phyloP scores from a whole-genome alignment of 2,888 invertebrate species.

The Eumerus sabulonum region DNA sequence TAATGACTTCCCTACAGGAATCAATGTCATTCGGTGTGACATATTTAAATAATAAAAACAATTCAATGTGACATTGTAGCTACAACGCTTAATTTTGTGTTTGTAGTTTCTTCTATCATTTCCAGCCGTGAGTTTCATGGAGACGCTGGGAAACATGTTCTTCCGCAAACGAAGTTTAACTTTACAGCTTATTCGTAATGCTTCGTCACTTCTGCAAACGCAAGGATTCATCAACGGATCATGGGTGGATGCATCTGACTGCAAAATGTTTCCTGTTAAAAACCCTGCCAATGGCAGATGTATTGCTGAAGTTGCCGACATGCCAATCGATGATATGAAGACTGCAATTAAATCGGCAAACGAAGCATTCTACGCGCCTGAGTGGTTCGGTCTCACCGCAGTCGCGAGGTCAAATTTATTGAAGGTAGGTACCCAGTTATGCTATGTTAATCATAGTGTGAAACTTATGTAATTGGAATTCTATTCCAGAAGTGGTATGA shows the following conservation, averaged over 20 bases:
- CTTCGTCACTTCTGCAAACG: conserved; percentile 78
- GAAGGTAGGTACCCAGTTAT: conserved; percentile 73
- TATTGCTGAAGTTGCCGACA: conserved; percentile 90
- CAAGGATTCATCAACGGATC: conserved; percentile 86
- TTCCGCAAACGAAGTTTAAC: conserved; percentile 19
- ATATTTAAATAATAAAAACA: too few relatives aligned
- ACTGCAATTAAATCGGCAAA: conserved; percentile 87
- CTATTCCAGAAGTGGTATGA: conserved; percentile 86
- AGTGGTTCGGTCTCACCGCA: conserved; percentile 88
- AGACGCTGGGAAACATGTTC: conserved; percentile 50
- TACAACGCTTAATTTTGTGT: too few relatives aligned
- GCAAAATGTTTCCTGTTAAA: conserved; percentile 85
- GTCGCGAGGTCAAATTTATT: conserved; percentile 84
- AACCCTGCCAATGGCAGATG: conserved; percentile 89
- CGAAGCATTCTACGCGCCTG: conserved; percentile 84
- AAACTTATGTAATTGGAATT: conserved; percentile 13
- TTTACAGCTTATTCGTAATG: conserved; percentile 55
- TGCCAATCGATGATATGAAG: conserved; percentile 86
- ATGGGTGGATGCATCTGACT: conserved; percentile 86
- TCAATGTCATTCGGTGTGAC: too few relatives aligned
- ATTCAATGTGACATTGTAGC: too few relatives aligned
- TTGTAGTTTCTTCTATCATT: too few relatives aligned
- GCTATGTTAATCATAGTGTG: conserved; percentile 17
- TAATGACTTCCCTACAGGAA: too few relatives aligned
- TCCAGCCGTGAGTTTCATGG: too few relatives aligned